Base-by-base conservation (phyloP, 2,888 invertebrate species). In the Pinctada fucata region DNA sequence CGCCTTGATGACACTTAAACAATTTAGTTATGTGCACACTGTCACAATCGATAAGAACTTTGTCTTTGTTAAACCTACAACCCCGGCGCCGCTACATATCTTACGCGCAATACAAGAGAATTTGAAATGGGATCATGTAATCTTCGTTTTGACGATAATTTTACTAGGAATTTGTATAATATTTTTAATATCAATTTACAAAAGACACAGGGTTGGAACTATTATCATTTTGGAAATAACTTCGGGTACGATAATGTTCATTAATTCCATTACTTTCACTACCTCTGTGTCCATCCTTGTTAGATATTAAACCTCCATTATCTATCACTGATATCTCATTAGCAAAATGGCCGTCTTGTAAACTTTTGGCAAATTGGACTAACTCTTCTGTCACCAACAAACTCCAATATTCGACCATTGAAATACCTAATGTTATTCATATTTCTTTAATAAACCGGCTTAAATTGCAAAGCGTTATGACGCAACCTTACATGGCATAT, bases 201-300 rank as follows among this genome's bases (percentile, higher is more conserved):
- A 16, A 45, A n/a, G 63, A 47, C 6, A 63, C 31, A n/a, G 58
- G 1, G 16, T 31, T 16, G 72, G 72, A 63, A 72, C 72, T 8
- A 58, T 45, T 8, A 63, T 72, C 50, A n/a, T 72, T 5, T 48
- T 72, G 13, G 72, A 72, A 58, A 2, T 72, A 45, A 72, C 72
- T 3, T 63, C 63, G 8, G 58, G 72, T 63, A 63, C 16, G 8
- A n/a, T 45, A n/a, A n/a, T 72, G 72, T 63, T 52, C 47, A 45
- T 45, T 49, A 8, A 45, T 72, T 6, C 72, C 72, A 45, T 16
- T 72, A 8, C 3, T 72, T 5, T 45, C 51, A 10, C 63, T 72
- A 63, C 63, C 72, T 47, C 31, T 72, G 72, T 72, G 72, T 31
- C 72, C 72, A 63, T 72, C 72, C 16, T 72, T 63, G 16, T 48